A percentile compares a stretch with the other conserved stretches of the same genome.
Conservation (phyloP, 2,797 vertebrate species). For the Columba guinea region DNA sequence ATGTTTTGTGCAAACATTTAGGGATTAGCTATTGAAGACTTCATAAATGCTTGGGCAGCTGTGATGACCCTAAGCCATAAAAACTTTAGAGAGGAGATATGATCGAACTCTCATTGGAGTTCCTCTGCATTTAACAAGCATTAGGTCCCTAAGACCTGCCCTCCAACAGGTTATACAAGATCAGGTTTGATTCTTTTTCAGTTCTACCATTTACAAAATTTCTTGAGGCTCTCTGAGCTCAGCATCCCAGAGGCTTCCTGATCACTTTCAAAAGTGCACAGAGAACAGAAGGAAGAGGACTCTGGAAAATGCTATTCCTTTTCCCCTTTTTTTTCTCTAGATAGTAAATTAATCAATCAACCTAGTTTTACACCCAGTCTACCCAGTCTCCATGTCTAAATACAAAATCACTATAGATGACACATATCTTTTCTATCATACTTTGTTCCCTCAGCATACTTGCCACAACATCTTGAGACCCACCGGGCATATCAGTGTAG, state of each 20-base stretch:
- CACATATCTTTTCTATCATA: not conserved
- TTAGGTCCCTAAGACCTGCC: not conserved
- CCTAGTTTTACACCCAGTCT: not conserved
- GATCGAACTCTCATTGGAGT: not conserved
- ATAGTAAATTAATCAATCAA: not conserved
- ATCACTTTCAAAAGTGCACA: not conserved
- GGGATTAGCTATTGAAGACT: not conserved
- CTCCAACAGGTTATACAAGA: not conserved
- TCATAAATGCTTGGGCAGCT: not conserved
- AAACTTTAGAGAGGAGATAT: not conserved
- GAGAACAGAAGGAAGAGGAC: not conserved
- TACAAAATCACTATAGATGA: not conserved
- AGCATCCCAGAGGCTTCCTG: not conserved
- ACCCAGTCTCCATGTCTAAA: not conserved
- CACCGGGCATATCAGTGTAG: not conserved
- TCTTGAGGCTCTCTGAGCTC: not conserved
- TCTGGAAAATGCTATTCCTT: not conserved
- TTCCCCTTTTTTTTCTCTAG: not conserved
- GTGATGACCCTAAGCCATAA: not conserved
- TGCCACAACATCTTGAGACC: not conserved
- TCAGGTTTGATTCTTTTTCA: not conserved
- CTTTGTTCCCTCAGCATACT: not conserved
- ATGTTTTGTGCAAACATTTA: not conserved
- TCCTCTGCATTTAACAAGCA: not conserved
- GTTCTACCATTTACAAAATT: not conserved